Evolutionary conservation across 30 jellyfish, hydroid and myxozoan species (phyloP).

Genomic region (Morbakka virulenta): DNA sequence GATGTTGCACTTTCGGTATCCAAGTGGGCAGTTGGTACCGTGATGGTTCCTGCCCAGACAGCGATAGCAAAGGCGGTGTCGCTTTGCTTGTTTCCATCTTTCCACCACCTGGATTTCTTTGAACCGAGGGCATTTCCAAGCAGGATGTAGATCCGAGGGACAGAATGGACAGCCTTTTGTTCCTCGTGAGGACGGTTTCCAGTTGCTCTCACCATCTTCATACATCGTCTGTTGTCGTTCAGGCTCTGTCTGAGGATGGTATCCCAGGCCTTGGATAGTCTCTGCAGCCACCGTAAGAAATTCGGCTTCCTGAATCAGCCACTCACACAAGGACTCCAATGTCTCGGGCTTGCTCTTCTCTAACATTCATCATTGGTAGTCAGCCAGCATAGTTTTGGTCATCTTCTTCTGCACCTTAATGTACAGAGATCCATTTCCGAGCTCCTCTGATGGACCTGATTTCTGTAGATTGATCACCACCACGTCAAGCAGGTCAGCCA

Average conservation of each 20-base stretch:
- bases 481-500: background rate
- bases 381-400: background rate
- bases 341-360: background rate
- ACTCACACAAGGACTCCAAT: background rate
- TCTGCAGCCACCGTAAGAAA: background rate
- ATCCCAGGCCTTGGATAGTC: background rate
- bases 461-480: background rate
- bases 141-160: background rate
- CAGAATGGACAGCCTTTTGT: too few species aligned
- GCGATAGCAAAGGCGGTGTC: background rate
- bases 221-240: too few species aligned
- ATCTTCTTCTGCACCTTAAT: background rate
- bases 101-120: background rate
- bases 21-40: background rate
- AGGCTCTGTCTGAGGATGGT: too few species aligned
- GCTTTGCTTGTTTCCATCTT: background rate
- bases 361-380: background rate
- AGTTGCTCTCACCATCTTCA: too few species aligned
- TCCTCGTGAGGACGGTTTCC: too few species aligned
- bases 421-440: too few species aligned
- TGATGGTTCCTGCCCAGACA: background rate
- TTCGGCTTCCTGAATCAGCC: background rate
- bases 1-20: too few species aligned
- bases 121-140: background rate
- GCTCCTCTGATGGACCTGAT: too few species aligned